phyloP scores from a whole-genome alignment of 2,888 invertebrate species.

The Drosophila pegasa region DNA sequence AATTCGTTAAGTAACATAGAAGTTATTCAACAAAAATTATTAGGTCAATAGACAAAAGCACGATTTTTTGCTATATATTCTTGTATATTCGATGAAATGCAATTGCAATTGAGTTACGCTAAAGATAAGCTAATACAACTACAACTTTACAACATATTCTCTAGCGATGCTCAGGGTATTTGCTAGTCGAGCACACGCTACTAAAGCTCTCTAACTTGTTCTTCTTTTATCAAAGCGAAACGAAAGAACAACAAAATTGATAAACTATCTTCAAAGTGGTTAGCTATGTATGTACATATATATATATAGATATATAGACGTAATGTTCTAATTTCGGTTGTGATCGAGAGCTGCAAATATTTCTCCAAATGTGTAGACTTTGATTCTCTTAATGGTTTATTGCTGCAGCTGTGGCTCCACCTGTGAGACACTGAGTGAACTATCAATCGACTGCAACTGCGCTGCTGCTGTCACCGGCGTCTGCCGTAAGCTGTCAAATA shows the following conservation, averaged over 20 bases:
- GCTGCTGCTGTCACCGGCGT: slow-evolving; percentile 8
- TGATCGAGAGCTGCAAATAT: slow-evolving; percentile 39
- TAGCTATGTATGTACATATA: slow-evolving; percentile 24
- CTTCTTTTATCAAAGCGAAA: slow-evolving; percentile 45
- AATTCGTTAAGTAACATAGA: too few species aligned
- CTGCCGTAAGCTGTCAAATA: slow-evolving; percentile 24
- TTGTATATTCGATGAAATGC: too few species aligned
- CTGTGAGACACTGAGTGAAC: slow-evolving; percentile 24
- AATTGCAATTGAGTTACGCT: too few species aligned
- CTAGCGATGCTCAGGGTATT: too few species aligned
- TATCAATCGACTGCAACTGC: slow-evolving; percentile 36
- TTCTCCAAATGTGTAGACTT: slow-evolving; percentile 23
- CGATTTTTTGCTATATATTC: too few species aligned
- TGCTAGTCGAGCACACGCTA: too few species aligned
- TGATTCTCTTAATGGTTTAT: slow-evolving; percentile 20
- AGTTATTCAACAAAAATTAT: too few species aligned
- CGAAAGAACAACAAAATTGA: slow-evolving; percentile 33
- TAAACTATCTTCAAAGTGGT: slow-evolving; percentile 43
- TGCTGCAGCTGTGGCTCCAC: slow-evolving; percentile 34
- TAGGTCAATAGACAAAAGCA: too few species aligned
- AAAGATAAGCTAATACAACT: too few species aligned
- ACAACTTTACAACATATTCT: too few species aligned
- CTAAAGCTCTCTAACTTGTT: too few species aligned
- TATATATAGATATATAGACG: slow-evolving; percentile 23
- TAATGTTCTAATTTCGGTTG: slow-evolving; percentile 69